phyloP scores from a whole-genome alignment of 1,140 invertebrate genomes.

The Berghia stephanieae region DNA sequence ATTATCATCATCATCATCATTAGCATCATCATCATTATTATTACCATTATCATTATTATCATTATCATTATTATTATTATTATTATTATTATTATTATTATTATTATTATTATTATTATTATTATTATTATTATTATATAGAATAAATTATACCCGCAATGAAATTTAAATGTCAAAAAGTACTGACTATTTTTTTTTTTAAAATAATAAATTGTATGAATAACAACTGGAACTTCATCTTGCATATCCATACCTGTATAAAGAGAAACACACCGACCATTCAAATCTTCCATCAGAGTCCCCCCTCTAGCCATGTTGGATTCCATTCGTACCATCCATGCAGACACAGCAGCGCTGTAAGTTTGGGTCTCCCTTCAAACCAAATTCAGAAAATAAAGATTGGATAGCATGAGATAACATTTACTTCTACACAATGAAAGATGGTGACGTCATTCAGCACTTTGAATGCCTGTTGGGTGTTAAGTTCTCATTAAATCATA shows the following conservation, averaged over 20 bases:
- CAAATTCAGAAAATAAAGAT: slow-evolving; percentile 3
- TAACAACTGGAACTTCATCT: neutral
- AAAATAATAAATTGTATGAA: neutral
- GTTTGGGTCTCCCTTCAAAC: slow-evolving; percentile 69
- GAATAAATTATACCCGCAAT: neutral
- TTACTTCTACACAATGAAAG: too few species aligned
- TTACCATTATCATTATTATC: neutral
- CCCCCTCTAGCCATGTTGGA: slow-evolving; percentile 46
- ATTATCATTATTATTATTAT: neutral
- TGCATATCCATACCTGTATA: slow-evolving; percentile 51
- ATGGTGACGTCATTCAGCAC: too few species aligned
- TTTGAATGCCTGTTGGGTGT: too few species aligned
- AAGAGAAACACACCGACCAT: slow-evolving; percentile 56
- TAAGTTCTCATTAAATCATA: too few species aligned
- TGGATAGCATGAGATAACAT: too few species aligned
- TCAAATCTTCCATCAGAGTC: slow-evolving; percentile 60
- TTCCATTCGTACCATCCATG: slow-evolving; percentile 76
- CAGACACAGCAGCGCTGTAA: slow-evolving; percentile 68
- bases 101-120: neutral
- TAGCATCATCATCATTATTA: too few species aligned
- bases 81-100: neutral
- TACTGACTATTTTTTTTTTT: too few species aligned
- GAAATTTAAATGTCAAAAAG: too few species aligned
- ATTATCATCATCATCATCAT: neutral
- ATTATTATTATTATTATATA: neutral